Evolutionary conservation across 37 sponge, comb jelly and placozoan species (phyloP).

Genomic region (Theonella swinhoei): DNA sequence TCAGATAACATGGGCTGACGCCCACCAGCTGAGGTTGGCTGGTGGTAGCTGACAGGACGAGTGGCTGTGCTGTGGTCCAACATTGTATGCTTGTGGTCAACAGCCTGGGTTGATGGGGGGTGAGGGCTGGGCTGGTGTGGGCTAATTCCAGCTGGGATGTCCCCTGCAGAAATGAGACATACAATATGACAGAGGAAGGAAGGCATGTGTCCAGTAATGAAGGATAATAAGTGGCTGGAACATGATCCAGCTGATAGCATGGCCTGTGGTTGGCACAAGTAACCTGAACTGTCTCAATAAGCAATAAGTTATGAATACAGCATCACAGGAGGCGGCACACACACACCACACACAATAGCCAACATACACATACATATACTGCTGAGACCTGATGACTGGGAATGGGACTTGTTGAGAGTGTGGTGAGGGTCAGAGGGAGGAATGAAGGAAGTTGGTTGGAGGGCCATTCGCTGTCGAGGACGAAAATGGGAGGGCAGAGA

Average conservation of each 20-base stretch:
- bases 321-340: too few relatives aligned
- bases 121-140: too few relatives aligned
- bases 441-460: not conserved
- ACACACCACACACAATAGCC: too few relatives aligned
- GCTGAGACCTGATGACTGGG: slow-evolving; percentile 38
- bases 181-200: not conserved
- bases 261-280: too few relatives aligned
- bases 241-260: too few relatives aligned
- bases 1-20: not conserved
- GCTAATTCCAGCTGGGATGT: not conserved
- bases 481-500: slow-evolving; percentile 30
- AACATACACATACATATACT: too few relatives aligned
- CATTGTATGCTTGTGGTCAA: not conserved
- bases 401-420: not conserved
- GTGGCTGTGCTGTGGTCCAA: too few relatives aligned
- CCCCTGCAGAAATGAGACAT: not conserved
- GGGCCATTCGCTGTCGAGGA: not conserved
- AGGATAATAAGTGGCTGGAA: too few relatives aligned
- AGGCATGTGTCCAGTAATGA: too few relatives aligned
- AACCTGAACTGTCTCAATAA: too few relatives aligned
- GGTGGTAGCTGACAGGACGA: not conserved
- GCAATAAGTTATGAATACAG: too few relatives aligned
- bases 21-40: not conserved
- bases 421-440: not conserved
- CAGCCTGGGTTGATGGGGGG: not conserved